Evolutionary conservation across 2,888 invertebrate genomes (phyloP).

Genomic region (Bhutanitis thaidina): DNA sequence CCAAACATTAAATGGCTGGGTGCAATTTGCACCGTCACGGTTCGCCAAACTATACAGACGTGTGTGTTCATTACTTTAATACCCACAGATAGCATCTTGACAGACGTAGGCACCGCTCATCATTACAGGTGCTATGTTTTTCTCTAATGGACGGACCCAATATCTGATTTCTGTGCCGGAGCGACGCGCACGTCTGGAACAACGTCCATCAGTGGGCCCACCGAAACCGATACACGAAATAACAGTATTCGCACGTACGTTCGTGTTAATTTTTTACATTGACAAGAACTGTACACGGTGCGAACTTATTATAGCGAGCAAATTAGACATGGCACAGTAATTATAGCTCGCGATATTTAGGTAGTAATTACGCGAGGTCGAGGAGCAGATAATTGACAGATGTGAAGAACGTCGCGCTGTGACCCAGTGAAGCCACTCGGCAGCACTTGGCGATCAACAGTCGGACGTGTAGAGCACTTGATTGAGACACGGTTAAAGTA

Average conservation of each 20-base stretch:
- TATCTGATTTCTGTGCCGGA: conserved; percentile 43
- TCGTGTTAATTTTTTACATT: conserved; percentile 54
- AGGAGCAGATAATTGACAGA: conserved; percentile 44
- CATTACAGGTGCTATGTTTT: conserved; percentile 66
- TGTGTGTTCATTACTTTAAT: conserved; percentile 69
- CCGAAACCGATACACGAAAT: conserved; percentile 69
- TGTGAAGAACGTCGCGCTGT: conserved; percentile 35
- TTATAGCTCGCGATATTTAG: conserved; percentile 61
- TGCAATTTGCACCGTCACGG: conserved; percentile 57
- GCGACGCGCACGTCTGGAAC: conserved; percentile 31
- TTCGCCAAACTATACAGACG: conserved; percentile 57
- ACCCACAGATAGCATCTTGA: conserved; percentile 70
- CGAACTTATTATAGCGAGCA: conserved; percentile 61
- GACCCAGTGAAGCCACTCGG: conserved; percentile 37
- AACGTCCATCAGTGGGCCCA: conserved; percentile 51
- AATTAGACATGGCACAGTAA: conserved; percentile 64
- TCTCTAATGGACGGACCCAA: conserved; percentile 61
- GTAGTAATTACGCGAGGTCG: conserved; percentile 49
- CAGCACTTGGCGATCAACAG: conserved; percentile 25
- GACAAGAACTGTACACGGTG: conserved; percentile 50
- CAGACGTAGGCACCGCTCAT: conserved; percentile 62
- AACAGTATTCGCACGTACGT: conserved; percentile 67
- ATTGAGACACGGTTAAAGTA: conserved; percentile 44
- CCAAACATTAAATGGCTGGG: conserved; percentile 49
- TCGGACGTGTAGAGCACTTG: conserved; percentile 36